Base-by-base conservation (phyloP, 2,888 invertebrate genomes). In the Mythimna pallens region DNA sequence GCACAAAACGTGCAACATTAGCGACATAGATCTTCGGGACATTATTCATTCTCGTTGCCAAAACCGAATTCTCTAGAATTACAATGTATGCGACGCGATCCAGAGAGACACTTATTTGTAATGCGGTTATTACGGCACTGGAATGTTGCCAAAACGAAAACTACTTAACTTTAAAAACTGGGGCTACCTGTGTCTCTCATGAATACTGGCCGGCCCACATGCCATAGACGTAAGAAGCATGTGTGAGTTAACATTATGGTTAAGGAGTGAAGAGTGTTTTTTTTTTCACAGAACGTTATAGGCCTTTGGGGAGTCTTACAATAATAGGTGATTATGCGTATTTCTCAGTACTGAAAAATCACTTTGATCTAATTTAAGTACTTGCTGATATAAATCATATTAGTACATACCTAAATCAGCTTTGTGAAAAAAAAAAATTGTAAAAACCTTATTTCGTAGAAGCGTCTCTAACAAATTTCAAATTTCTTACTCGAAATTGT, bases 91-190 rank as follows among this genome's bases (percentile, higher is more conserved):
- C 86, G 88, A 78, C 73, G 72, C 74, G 84, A 87, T 85, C 80
- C 84, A 73, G 80, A 81, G 86, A 88, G 90, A 91, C 90, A 89
- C 92, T 92, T 92, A 91, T 92, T 90, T 91, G 92, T 93, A 90
- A 93, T 90, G 89, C 87, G 87, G 90, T 93, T 92, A 92, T 93
- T 92, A 91, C 91, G 83, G 84, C 84, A 86, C 85, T 94, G 94
- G 94, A 91, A 85, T 68, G 58, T 30, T 70, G 93, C 94, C 94
- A 94, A 83, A 77, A 86, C 71, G 83, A 86, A 86, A 90, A 89
- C 88, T 91, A 91, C 91, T 93, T 92, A 90, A 88, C 86, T 91
- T 90, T 90, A 86, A 90, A 92, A 92, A 90, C 89, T 89, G 89
- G 80, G 87, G 86, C 88, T 93, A 93, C 93, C 93, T 93, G 92